phyloP scores from a whole-genome alignment of 64 coral and sea anemone genomes.

The Hydrozoanthus tunicans region DNA sequence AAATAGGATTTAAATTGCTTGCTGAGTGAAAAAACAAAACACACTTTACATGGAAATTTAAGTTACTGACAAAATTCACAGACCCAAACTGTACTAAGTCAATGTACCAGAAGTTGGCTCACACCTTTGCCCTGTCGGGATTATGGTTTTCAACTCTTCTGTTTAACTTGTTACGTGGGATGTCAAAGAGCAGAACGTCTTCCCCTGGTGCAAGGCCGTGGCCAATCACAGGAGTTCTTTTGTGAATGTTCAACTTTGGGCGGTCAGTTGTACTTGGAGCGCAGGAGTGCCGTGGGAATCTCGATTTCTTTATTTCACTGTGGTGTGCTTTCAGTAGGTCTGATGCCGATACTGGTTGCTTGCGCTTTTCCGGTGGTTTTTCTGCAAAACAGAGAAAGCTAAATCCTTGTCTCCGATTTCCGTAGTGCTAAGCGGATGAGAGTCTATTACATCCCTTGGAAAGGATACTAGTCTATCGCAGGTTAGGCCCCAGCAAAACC shows the following conservation, averaged over 20 bases:
- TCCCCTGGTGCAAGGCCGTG: conserved; percentile 17
- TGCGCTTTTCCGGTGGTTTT: conserved; percentile 21
- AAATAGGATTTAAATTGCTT: too few species aligned
- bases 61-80: too few species aligned
- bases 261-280: not conserved
- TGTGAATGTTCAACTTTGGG: not conserved
- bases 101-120: not conserved
- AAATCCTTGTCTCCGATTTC: not conserved
- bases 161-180: not conserved
- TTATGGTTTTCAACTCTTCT: not conserved
- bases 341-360: conserved; percentile 16
- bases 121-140: conserved; percentile 36
- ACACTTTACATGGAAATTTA: too few species aligned
- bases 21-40: too few species aligned
- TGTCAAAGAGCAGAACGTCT: conserved; percentile 30
- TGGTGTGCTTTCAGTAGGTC: conserved; percentile 51
- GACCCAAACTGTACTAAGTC: not conserved
- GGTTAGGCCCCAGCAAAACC: too few species aligned
- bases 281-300: not conserved
- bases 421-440: too few species aligned
- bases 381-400: not conserved
- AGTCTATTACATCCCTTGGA: too few species aligned
- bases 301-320: conserved; percentile 14
- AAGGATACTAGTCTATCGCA: not conserved
- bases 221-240: conserved; percentile 9